phyloP scores from a whole-genome alignment of 2,888 invertebrate species.

The Drosophila macrospina region DNA sequence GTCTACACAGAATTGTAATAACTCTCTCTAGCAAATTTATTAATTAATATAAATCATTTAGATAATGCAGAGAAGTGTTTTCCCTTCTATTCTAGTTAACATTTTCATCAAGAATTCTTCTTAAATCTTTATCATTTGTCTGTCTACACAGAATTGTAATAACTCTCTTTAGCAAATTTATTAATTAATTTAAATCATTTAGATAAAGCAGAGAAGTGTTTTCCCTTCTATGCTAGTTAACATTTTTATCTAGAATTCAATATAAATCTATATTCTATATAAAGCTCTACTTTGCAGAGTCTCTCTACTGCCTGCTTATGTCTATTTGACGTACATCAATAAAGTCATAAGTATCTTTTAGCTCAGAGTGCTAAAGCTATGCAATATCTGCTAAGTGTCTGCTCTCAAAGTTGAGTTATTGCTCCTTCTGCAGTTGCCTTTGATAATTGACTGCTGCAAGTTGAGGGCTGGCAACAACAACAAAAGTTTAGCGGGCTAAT shows the following conservation, averaged over 20 bases:
- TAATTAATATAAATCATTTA: neutral
- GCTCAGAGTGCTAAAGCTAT: constrained; percentile 1
- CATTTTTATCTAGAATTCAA: no score
- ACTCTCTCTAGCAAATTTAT: neutral
- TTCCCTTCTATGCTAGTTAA: no score
- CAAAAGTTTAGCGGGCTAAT: constrained; percentile 43
- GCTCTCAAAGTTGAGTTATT: constrained; percentile 9
- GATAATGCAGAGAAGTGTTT: no score
- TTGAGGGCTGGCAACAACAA: constrained; percentile 18
- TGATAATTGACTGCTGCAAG: constrained; percentile 36
- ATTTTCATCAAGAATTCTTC: no score
- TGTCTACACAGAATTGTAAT: neutral
- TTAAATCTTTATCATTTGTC: no score
- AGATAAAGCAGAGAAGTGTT: no score
- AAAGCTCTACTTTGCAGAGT: neutral
- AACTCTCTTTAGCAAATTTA: neutral
- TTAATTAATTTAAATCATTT: neutral
- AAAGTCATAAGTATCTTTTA: neutral
- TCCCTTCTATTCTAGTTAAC: no score
- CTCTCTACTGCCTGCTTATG: neutral
- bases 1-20: neutral
- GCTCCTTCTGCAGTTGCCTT: constrained; percentile 1
- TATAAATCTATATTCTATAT: no score
- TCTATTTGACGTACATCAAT: neutral
- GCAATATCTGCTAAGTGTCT: constrained; percentile 10